phyloP scores from a whole-genome alignment of 2,888 invertebrate species.

The Morpho deidamia region DNA sequence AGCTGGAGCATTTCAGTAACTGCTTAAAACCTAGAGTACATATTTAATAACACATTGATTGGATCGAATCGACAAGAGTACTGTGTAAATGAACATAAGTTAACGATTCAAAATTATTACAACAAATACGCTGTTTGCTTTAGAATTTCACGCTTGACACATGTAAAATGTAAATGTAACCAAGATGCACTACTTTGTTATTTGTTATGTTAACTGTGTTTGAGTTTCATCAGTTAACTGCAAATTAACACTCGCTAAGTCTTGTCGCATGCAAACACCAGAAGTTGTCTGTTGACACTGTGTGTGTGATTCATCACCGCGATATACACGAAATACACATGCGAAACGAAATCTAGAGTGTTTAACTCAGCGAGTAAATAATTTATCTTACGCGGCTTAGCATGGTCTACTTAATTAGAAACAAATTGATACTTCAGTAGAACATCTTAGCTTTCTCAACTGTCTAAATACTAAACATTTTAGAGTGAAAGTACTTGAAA shows the following conservation, averaged over 20 bases:
- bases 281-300: conserved; percentile 3
- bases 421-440: no score
- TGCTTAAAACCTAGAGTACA: no score
- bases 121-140: background rate
- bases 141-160: background rate
- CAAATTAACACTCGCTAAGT: conserved; percentile 33
- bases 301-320: background rate
- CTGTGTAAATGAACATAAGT: no score
- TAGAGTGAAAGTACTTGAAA: no score
- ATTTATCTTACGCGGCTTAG: background rate
- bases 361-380: background rate
- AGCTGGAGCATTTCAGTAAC: no score
- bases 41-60: no score
- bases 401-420: no score
- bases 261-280: conserved; percentile 18
- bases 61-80: no score
- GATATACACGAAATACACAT: background rate
- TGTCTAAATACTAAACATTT: no score
- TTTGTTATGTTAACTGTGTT: conserved; percentile 27
- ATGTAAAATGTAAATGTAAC: conserved; percentile 10
- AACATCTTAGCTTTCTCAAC: no score
- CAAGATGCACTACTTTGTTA: conserved; percentile 10
- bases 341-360: conserved; percentile 1
- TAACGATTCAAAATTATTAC: no score
- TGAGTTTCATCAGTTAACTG: conserved; percentile 32